These are phyloP conservation scores for Drosophila melanogaster DNA, from an alignment of 1,140 invertebrate species.

Conservation along the genomic window DNA sequence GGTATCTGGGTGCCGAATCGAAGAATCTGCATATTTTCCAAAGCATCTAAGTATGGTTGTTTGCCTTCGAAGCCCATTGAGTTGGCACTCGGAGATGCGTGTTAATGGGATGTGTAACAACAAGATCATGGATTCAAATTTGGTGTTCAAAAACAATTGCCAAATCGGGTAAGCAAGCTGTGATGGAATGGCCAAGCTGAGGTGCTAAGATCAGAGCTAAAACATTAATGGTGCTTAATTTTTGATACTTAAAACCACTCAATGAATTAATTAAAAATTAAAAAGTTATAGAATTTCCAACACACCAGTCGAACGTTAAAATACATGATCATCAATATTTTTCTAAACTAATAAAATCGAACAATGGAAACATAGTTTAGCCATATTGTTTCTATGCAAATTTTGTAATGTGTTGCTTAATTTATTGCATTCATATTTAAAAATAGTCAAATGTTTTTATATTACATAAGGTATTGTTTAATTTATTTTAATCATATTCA, in stretches of 20 bases:
- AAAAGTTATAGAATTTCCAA: no score
- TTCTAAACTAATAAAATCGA: not conserved
- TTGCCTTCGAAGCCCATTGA: constrained; percentile 66
- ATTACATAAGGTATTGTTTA: not conserved
- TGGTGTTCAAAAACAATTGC: constrained; percentile 32
- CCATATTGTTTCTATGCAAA: not conserved
- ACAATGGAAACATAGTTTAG: not conserved
- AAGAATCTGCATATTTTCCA: constrained; percentile 71
- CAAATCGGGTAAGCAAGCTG: not conserved
- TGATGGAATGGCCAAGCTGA: not conserved
- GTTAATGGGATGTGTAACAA: constrained; percentile 69
- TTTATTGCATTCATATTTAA: not conserved
- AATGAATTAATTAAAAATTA: not conserved
- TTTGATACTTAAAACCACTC: not conserved
- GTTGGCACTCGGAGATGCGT: constrained; percentile 63
- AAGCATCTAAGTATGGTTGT: constrained; percentile 64
- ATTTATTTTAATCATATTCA: constrained; percentile 1
- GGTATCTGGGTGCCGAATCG: constrained; percentile 8
- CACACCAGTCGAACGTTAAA: no score
- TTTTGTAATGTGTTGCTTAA: not conserved
- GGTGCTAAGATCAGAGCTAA: not conserved
- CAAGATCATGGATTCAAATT: constrained; percentile 64
- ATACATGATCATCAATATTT: no score
- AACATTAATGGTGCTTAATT: not conserved
- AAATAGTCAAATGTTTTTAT: not conserved